phyloP scores from a whole-genome alignment of 2,113 vertebrate genomes.

The Archilochus colubris region DNA sequence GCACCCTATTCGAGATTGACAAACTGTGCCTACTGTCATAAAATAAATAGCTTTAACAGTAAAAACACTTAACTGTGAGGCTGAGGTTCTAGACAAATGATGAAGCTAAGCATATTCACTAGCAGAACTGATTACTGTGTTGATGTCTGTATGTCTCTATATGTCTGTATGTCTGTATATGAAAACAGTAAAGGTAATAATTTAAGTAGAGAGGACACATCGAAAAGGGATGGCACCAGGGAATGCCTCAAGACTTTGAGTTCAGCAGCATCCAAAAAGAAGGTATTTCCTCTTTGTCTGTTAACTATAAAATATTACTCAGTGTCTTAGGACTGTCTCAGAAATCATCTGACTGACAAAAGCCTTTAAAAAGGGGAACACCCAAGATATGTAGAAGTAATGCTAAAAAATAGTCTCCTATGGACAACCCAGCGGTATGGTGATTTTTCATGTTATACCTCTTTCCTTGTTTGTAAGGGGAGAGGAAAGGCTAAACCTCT shows the following conservation, averaged over 20 bases:
- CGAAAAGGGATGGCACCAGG: neutral
- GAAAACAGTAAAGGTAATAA: neutral
- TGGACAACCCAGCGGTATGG: neutral
- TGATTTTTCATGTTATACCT: neutral
- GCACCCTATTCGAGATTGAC: neutral
- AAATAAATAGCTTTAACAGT: neutral
- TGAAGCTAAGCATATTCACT: neutral
- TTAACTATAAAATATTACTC: neutral
- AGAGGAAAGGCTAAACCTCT: neutral
- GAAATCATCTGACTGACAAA: neutral
- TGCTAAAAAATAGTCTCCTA: neutral
- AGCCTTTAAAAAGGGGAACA: neutral
- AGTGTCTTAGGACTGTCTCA: neutral
- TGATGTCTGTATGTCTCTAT: neutral
- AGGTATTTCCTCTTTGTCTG: neutral
- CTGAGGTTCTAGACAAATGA: neutral
- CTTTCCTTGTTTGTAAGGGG: neutral
- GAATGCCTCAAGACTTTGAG: neutral
- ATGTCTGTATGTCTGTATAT: neutral
- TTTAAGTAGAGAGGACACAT: neutral
- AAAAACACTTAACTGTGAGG: neutral
- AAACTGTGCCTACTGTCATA: neutral
- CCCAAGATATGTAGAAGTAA: neutral
- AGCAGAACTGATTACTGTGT: neutral
- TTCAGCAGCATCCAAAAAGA: neutral